These are phyloP conservation scores for Caenorhabditis imperialis DNA, from an alignment of 2,888 invertebrate genomes.

Conservation along the genomic window DNA sequence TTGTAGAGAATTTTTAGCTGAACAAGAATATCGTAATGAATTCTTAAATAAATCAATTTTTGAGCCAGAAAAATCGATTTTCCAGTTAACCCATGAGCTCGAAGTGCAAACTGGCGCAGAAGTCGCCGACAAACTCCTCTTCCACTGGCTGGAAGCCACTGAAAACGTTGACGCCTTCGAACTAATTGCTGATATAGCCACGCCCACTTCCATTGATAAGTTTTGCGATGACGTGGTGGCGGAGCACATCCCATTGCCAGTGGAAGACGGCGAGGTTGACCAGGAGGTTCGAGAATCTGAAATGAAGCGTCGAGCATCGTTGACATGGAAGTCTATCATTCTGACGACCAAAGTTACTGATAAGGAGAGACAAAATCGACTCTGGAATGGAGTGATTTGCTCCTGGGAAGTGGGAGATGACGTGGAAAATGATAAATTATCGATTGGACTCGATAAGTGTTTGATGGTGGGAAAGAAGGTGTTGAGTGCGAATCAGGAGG, in stretches of 20 bases:
- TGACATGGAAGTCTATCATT: constrained; percentile 50
- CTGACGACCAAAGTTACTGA: constrained; percentile 42
- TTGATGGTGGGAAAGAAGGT: constrained; percentile 20
- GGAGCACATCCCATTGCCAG: constrained; percentile 26
- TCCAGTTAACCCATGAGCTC: constrained; percentile 26
- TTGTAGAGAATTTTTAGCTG: too few relatives aligned
- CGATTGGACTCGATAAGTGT: constrained; percentile 26
- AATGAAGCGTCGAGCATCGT: constrained; percentile 5
- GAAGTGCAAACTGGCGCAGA: constrained; percentile 18
- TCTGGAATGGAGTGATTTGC: constrained; percentile 39
- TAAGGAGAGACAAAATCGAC: constrained; percentile 19
- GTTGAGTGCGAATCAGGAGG: constrained; percentile 16
- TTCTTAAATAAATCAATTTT: too few relatives aligned
- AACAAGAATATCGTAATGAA: too few relatives aligned
- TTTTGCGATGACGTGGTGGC: constrained; percentile 48
- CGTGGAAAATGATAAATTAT: constrained; percentile 13
- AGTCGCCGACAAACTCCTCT: constrained; percentile 22
- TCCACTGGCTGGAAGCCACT: constrained; percentile 32
- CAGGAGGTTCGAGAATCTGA: constrained; percentile 7
- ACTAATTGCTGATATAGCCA: constrained; percentile 35
- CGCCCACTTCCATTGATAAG: constrained; percentile 4
- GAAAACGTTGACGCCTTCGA: constrained; percentile 39
- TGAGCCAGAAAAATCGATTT: too few relatives aligned
- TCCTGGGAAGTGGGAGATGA: constrained; percentile 41
- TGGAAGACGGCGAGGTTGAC: constrained; percentile 6